These are phyloP conservation scores for Vollenhovia emeryi DNA, from an alignment of 1,140 invertebrate species.

Conservation along the genomic window DNA sequence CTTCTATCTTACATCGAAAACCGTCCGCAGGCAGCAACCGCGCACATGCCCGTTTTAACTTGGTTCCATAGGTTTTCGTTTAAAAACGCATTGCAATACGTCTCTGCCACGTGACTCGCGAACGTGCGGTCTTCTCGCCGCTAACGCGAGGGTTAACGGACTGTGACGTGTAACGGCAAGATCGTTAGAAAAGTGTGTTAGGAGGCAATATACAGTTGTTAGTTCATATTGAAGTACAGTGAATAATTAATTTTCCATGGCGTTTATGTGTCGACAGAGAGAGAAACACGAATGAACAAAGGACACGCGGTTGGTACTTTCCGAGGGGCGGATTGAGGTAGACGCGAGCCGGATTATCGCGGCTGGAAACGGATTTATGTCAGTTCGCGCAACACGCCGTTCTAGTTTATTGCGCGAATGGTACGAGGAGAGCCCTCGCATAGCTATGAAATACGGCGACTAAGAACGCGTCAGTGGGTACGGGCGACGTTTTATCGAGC, in stretches of 20 bases:
- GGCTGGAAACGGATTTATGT: conserved; percentile 75
- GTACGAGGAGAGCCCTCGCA: conserved; percentile 34
- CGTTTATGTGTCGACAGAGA: conserved; percentile 26
- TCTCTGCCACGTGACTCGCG: not conserved
- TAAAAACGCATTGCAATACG: not conserved
- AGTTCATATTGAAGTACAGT: conserved; percentile 4
- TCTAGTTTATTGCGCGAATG: conserved; percentile 70
- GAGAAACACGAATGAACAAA: not conserved
- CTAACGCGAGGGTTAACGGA: conserved; percentile 12
- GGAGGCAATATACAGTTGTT: conserved; percentile 12
- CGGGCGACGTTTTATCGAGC: conserved; percentile 43
- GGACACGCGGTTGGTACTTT: not conserved
- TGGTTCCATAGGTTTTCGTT: not conserved
- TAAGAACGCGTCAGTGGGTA: conserved; percentile 36
- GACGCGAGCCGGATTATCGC: conserved; percentile 59
- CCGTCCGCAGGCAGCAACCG: not conserved
- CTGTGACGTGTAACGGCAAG: not conserved
- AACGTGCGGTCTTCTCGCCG: not conserved
- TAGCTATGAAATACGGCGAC: conserved; percentile 73
- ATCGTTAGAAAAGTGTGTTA: conserved; percentile 31
- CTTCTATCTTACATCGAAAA: not conserved
- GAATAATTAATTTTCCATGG: conserved; percentile 42
- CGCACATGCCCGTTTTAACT: not conserved
- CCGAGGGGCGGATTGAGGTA: conserved; percentile 20
- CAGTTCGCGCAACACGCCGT: conserved; percentile 72